These are phyloP conservation scores for Globodera rostochiensis DNA, from an alignment of 1,140 invertebrate genomes.

Conservation along the genomic window DNA sequence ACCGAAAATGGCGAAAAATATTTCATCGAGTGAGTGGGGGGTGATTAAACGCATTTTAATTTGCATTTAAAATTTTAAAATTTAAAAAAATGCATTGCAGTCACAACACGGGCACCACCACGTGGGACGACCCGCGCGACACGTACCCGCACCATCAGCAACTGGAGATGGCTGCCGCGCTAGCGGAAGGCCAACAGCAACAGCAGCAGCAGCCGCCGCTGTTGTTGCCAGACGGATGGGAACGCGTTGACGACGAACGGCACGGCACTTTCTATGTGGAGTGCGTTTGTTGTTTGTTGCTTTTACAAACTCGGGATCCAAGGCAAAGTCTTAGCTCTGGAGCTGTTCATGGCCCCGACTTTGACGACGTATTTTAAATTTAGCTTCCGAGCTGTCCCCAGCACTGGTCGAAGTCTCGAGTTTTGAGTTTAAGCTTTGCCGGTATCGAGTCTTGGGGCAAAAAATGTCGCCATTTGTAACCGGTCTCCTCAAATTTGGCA, in stretches of 20 bases:
- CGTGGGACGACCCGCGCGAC: conserved; percentile 64
- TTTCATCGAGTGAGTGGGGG: conserved; percentile 87
- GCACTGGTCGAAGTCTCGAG: not conserved
- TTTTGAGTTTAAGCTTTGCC: not conserved
- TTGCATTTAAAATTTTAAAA: conserved; percentile 24
- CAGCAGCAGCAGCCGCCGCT: conserved; percentile 6
- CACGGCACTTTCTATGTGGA: conserved; percentile 99
- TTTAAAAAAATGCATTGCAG: conserved; percentile 32
- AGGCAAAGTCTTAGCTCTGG: too few relatives aligned
- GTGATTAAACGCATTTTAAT: not conserved
- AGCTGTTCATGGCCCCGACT: too few relatives aligned
- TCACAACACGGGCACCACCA: conserved; percentile 64
- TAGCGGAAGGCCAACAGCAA: too few relatives aligned
- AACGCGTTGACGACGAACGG: conserved; percentile 91
- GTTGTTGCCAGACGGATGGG: conserved; percentile 90
- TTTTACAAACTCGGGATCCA: too few relatives aligned
- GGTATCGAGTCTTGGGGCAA: not conserved
- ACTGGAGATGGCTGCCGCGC: conserved; percentile 39
- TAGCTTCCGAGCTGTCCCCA: too few relatives aligned
- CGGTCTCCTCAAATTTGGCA: too few relatives aligned
- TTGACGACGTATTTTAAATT: too few relatives aligned
- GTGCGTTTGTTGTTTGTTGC: conserved; percentile 68
- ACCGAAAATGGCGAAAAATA: conserved; percentile 93
- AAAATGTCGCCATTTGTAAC: not conserved
- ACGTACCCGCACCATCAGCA: not conserved